A percentile compares a stretch with the other conserved stretches of the same genome.
Conservation (phyloP, 2,113 vertebrate genomes). For the Cromileptes altivelis region DNA sequence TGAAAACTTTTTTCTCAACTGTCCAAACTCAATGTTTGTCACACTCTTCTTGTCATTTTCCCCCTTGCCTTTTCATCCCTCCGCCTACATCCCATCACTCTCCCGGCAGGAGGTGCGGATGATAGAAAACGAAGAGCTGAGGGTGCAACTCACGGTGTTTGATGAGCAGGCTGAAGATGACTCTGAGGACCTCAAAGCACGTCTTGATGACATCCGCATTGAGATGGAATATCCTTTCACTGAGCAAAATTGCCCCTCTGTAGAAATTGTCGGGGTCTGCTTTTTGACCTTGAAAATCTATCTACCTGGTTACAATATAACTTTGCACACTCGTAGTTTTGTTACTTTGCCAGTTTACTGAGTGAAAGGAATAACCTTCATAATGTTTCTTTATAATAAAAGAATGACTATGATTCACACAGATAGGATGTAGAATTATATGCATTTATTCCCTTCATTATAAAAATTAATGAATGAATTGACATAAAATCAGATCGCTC, state of each 20-base stretch:
- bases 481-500: background rate
- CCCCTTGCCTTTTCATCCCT: slow-evolving; percentile 26
- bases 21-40: slow-evolving; percentile 40
- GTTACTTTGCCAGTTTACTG: background rate
- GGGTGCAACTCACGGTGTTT: slow-evolving; percentile 90
- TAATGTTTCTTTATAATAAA: background rate
- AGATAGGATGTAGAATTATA: background rate
- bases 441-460: background rate
- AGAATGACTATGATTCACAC: background rate
- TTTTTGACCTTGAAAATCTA: slow-evolving; percentile 22
- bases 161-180: slow-evolving; percentile 93
- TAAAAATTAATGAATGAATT: background rate
- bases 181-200: slow-evolving; percentile 88
- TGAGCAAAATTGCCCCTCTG: slow-evolving; percentile 31
- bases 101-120: slow-evolving; percentile 85
- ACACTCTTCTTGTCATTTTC: slow-evolving; percentile 29
- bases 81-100: slow-evolving; percentile 7
- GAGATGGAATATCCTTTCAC: slow-evolving; percentile 97
- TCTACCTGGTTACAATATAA: background rate
- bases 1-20: slow-evolving; percentile 40
- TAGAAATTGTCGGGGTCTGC: background rate
- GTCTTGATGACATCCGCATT: slow-evolving; percentile 91
- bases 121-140: slow-evolving; percentile 93
- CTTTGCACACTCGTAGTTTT: background rate
- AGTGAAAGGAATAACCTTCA: background rate